Base-by-base conservation (phyloP, 2,113 vertebrate species). In the Notothenia coriiceps region DNA sequence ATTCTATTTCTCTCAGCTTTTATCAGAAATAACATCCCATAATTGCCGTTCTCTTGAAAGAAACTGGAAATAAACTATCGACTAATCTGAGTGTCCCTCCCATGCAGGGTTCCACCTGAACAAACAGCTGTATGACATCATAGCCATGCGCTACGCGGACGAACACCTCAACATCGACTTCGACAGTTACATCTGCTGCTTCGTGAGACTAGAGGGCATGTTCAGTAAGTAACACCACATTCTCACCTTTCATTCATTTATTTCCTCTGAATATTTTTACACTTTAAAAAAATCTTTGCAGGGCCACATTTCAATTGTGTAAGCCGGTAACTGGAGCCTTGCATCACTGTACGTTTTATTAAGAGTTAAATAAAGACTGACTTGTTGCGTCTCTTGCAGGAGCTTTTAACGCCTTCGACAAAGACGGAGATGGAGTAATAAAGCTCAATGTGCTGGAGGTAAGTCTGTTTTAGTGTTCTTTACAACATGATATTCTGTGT, bases 391-490 rank as follows among this genome's bases (percentile, higher is more conserved):
- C 0, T 78, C 51, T 64, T 51, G 62, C 86, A 99, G 98, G 98
- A 77, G 97, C 98, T 70, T 99, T 99, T 72, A 93, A 95, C 0
- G 98, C 98, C 35, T 99, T 99, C 75, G 98, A 99, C 91, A 99
- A 96, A 93, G 98, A 99, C 18, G 97, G 98, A 89, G 98, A 98
- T 0, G 98, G 98, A 22, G 89, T 98, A 81, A 99, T 99, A 85
- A 98, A 98, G 87, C 97, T 99, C 72, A 99, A 95, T 0, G 97
- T 99, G 76, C 92, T 98, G n/a, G 97, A 99, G 96, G 98, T 98
- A 92, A 95, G 79, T 1, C 9, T 7, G 1, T 2, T 35, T 59
- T 13, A 25, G 2, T 43, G 5, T 52, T 72, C 4, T 15, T 9
- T 15, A 13, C 9, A 66, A n/a, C 15, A 33, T 13, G 18, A 22